Base-by-base conservation (phyloP, 2,797 vertebrate species). In the Varecia variegata region DNA sequence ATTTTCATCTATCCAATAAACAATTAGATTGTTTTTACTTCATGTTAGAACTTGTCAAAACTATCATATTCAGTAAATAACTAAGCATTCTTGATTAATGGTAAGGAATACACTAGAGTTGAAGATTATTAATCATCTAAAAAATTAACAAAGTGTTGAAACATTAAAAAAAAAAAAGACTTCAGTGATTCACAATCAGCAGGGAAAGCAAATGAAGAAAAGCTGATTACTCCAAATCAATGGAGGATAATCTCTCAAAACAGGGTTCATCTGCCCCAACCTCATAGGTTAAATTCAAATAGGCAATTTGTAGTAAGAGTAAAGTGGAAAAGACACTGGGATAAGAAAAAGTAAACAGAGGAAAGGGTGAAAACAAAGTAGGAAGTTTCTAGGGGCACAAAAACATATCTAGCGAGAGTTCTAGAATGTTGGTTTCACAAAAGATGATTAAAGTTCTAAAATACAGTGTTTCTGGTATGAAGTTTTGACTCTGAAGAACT, bases 11-110 rank as follows among this genome's bases (percentile, higher is more conserved):
- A 79, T 43, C 0, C 0, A 62, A 38, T 81, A 76, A 80, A 20
- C 32, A 74, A 50, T 74, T 32, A n/a, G 56, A 40, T 45, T 43
- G 13, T 47, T 86, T 89, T 93, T n/a, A 93, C n/a, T 80, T 97
- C 23, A 35, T 87, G 11, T 70, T 43, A 87, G 35, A 62, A 90
- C 11, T 7, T 92, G 47, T 76, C 54, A 92, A 70, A 68, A 60
- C 5, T 88, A 11, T 81, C 11, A 76, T 20, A 86, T 27, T 79
- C 3, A 65, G n/a, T 68, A 17, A 93, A 71, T 74, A 82, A 58
- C 9, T 95, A 54, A 90, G 40, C 40, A 88, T 43, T 95, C 32
- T 43, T 85, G n/a, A 92, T 47, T 92, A 90, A 95, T 68, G 17
- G 12, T 71, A 89, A 71, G 54, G 18, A 85, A 81, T 60, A 54